phyloP scores from a whole-genome alignment of 2,888 invertebrate genomes.

The Sycophila texana region DNA sequence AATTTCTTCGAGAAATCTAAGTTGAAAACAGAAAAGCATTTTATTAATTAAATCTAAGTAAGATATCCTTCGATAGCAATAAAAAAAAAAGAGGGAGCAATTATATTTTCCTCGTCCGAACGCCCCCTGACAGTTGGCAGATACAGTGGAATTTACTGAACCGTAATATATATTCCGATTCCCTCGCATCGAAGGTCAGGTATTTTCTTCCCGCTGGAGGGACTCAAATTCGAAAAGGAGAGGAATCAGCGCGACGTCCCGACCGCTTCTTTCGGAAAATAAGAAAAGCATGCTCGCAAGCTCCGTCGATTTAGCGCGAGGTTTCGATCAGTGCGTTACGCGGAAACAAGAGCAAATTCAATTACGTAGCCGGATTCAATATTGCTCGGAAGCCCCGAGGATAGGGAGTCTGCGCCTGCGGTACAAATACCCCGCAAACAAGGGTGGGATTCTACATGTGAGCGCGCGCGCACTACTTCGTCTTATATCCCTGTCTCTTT shows the following conservation, averaged over 20 bases:
- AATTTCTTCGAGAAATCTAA: too few relatives aligned
- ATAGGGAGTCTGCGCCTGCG: conserved; percentile 54
- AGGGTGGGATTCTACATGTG: conserved; percentile 67
- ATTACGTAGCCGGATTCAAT: conserved; percentile 66
- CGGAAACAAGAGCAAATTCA: conserved; percentile 69
- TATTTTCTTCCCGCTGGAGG: not conserved
- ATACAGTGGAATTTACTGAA: conserved; percentile 36
- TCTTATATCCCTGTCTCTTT: conserved; percentile 16
- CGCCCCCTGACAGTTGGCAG: conserved; percentile 12
- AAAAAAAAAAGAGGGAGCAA: conserved; percentile 22
- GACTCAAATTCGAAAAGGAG: conserved; percentile 20
- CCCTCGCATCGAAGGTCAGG: conserved; percentile 34
- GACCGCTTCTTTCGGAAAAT: conserved; percentile 4
- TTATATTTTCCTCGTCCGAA: conserved; percentile 27
- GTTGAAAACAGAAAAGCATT: too few relatives aligned
- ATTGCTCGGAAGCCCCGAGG: conserved; percentile 60
- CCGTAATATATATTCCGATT: conserved; percentile 42
- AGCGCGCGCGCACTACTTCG: conserved; percentile 29
- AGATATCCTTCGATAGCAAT: not conserved
- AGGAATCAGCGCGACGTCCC: not conserved
- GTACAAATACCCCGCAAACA: conserved; percentile 68
- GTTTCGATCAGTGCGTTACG: conserved; percentile 62
- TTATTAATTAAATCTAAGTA: too few relatives aligned
- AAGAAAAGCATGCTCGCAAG: conserved; percentile 35
- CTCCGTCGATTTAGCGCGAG: conserved; percentile 57